A percentile compares a stretch with the other conserved stretches of the same genome.
phyloP scores from a whole-genome alignment of 2,888 invertebrate genomes.

The Agrotis exclamationis region DNA sequence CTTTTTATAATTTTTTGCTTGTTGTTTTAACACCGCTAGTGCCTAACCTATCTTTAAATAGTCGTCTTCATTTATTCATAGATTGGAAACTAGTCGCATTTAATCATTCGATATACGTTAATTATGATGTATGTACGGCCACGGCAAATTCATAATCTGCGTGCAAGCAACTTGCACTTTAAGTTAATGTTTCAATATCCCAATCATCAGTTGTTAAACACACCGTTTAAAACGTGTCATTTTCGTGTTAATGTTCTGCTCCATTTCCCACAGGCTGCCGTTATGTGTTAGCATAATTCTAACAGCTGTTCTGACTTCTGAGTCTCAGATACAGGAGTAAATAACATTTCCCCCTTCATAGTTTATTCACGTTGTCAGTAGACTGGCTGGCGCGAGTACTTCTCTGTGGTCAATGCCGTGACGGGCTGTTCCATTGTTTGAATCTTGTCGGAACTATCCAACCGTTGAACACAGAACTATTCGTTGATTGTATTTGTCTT shows the following conservation, averaged over 20 bases:
- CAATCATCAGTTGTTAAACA: too few species aligned
- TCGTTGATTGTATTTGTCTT: slow-evolving; percentile 49
- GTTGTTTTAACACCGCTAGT: not conserved
- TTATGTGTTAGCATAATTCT: slow-evolving; percentile 35
- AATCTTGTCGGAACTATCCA: slow-evolving; percentile 63
- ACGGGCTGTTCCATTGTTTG: slow-evolving; percentile 71
- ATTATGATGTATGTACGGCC: slow-evolving; percentile 1
- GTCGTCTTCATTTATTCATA: slow-evolving; percentile 20
- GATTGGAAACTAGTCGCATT: slow-evolving; percentile 5
- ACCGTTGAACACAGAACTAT: slow-evolving; percentile 60
- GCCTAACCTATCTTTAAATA: slow-evolving; percentile 2
- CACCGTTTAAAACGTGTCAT: slow-evolving; percentile 35
- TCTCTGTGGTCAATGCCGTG: slow-evolving; percentile 73
- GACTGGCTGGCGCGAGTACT: slow-evolving; percentile 69
- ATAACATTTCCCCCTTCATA: slow-evolving; percentile 38
- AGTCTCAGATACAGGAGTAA: slow-evolving; percentile 38
- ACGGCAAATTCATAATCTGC: slow-evolving; percentile 34
- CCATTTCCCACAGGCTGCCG: slow-evolving; percentile 40
- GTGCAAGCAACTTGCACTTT: slow-evolving; percentile 9
- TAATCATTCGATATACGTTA: slow-evolving; percentile 11
- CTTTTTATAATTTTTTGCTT: slow-evolving; percentile 4
- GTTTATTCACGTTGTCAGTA: slow-evolving; percentile 64
- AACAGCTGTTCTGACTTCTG: slow-evolving; percentile 50
- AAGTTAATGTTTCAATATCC: slow-evolving; percentile 36
- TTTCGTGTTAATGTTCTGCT: slow-evolving; percentile 47